Evolutionary conservation across 1,140 invertebrate species (phyloP).

Genomic region (Leptinotarsa texana): DNA sequence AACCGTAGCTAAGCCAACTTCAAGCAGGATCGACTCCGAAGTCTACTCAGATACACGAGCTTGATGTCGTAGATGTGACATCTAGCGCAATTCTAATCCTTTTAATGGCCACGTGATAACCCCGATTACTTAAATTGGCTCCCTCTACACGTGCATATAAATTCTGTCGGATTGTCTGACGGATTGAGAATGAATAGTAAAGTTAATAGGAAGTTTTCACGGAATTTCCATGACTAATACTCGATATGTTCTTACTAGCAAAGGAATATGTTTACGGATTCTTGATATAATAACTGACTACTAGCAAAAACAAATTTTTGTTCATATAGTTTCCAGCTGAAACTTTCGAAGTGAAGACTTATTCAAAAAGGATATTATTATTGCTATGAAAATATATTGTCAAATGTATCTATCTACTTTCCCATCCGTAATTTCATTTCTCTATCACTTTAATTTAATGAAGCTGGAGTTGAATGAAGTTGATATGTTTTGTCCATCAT

Average conservation of each 20-base stretch:
- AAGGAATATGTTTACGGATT: no score
- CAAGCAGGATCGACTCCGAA: constrained; percentile 22
- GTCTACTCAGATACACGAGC: constrained; percentile 43
- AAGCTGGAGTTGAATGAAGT: no score
- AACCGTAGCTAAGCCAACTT: constrained; percentile 41
- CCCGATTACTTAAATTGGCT: constrained; percentile 50
- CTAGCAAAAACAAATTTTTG: not conserved
- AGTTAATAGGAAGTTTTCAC: not conserved
- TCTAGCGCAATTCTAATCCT: constrained; percentile 48
- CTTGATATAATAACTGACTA: no score
- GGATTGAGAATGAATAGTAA: not conserved
- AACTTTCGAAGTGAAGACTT: no score
- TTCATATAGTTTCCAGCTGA: not conserved
- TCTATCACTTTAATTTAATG: no score
- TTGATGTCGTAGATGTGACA: constrained; percentile 47
- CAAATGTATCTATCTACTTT: no score
- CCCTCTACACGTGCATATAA: constrained; percentile 25
- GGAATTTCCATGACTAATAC: no score
- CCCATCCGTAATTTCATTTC: no score
- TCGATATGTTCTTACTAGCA: no score
- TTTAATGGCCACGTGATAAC: constrained; percentile 52
- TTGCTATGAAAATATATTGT: no score
- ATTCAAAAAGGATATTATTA: no score
- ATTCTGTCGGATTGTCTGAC: constrained; percentile 19
- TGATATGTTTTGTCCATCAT: no score